Evolutionary conservation across 2,888 invertebrate species (phyloP).

Genomic region (Dasypogon diadema): DNA sequence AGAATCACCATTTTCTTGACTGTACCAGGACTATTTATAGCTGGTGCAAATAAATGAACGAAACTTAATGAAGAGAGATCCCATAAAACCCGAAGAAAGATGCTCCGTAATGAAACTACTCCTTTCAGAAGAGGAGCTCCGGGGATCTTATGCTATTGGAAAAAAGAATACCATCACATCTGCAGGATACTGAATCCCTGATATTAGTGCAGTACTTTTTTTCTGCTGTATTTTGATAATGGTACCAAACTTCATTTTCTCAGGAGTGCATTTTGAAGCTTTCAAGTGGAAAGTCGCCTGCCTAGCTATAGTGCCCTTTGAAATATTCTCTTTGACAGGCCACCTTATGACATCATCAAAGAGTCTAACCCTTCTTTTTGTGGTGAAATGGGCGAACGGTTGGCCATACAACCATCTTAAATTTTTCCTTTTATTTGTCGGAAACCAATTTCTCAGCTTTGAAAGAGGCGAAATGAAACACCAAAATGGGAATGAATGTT

Average conservation of each 20-base stretch:
- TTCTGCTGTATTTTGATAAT: conserved; percentile 14
- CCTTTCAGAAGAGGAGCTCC: background rate
- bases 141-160: background rate
- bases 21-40: background rate
- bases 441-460: conserved; percentile 15
- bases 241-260: conserved; percentile 6
- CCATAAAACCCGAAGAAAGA: conserved; percentile 13
- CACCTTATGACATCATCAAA: conserved; percentile 13
- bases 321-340: conserved; percentile 19
- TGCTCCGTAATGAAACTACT: background rate
- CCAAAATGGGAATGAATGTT: conserved; percentile 2
- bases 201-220: conserved; percentile 6
- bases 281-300: conserved; percentile 9
- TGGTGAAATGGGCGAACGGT: background rate
- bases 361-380: background rate
- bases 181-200: conserved; percentile 6
- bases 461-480: background rate
- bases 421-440: conserved; percentile 14
- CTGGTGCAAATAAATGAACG: conserved; percentile 15
- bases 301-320: background rate
- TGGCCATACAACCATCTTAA: conserved; percentile 17
- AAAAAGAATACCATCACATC: background rate
- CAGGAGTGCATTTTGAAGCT: conserved; percentile 18
- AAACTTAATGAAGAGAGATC: conserved; percentile 20
- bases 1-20: background rate